Base-by-base conservation (phyloP, 2,797 vertebrate species). In the Anguilla marmorata region DNA sequence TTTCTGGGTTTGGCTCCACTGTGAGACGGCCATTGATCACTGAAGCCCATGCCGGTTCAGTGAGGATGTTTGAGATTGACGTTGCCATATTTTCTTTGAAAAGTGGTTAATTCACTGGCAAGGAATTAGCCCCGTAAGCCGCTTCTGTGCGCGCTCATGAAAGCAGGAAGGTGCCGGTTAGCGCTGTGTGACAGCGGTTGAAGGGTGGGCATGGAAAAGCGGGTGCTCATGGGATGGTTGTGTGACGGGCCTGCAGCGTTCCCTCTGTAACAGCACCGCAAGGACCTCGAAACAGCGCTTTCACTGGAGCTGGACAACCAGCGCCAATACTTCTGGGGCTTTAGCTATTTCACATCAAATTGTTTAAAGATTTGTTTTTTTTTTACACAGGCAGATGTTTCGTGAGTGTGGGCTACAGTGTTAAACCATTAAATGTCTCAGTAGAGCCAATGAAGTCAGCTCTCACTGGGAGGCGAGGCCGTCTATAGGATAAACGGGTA, bases 401-500 rank as follows among this genome's bases (percentile, higher is more conserved):
- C 48, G 41, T 80, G 41, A 24, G 21, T 80, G 41, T 41, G 41
- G n/a, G 41, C 41, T 45, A 80, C 37, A 48, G 21, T 48, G 19
- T 80, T 80, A 80, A 80, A 11, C 76, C 41, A 80, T 80, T 80
- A 80, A 48, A 41, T n/a, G 37, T 80, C 16, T 24, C 37, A 45
- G 37, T 21, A 80, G 37, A 11, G 41, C 41, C 76, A 7, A n/a
- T 48, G 9, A 45, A 19, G 76, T 21, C 76, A 45, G 41, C 37
- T 80, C 19, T 48, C 76, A 21, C 19, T 7, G 76, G 24, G 54
- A 86, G 85, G 52, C 24, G 86, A 72, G 85, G 4, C 33, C 76
- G 74, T 2, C 79, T 58, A 87, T 83, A 87, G 66, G 74, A 86
- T 56, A 58, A n/a, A 86, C 60, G 30, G 37, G 60, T 87, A 88